These are phyloP conservation scores for Rhyacichthys aspro DNA, from an alignment of 2,797 vertebrate species.

Conservation along the genomic window DNA sequence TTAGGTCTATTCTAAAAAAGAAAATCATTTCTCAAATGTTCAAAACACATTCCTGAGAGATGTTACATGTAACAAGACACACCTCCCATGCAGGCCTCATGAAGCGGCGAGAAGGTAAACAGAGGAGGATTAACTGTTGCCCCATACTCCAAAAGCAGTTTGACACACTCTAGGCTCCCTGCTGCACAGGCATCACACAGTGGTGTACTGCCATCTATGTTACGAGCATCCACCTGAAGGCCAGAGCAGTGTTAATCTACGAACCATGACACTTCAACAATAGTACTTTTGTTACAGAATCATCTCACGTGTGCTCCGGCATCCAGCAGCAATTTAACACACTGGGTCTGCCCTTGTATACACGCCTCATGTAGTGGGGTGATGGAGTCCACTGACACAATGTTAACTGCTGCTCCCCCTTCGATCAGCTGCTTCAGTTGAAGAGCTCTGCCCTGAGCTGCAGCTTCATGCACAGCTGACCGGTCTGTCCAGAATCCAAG, in stretches of 20 bases:
- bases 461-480: constrained; percentile 91
- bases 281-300: neutral
- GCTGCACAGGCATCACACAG: constrained; percentile 95
- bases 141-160: constrained; percentile 87
- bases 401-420: constrained; percentile 89
- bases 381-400: constrained; percentile 91
- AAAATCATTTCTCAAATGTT: neutral
- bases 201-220: constrained; percentile 94
- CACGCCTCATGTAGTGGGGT: constrained; percentile 94
- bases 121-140: constrained; percentile 92
- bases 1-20: too few species aligned
- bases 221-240: constrained; percentile 91
- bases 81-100: constrained; percentile 98
- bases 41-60: constrained; percentile 4
- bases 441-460: constrained; percentile 79
- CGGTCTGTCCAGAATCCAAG: constrained; percentile 83
- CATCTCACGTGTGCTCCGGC: constrained; percentile 84
- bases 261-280: neutral
- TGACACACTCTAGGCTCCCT: constrained; percentile 90
- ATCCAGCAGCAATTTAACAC: constrained; percentile 87
- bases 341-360: constrained; percentile 88
- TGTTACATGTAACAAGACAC: constrained; percentile 10
- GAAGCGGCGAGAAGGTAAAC: constrained; percentile 91
- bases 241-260: neutral
- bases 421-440: constrained; percentile 88